Percentiles rank a stretch among this genome's conserved stretches.
These are phyloP conservation scores for Diploscapter pachys DNA, from an alignment of 1,140 invertebrate genomes.

Conservation along the genomic window DNA sequence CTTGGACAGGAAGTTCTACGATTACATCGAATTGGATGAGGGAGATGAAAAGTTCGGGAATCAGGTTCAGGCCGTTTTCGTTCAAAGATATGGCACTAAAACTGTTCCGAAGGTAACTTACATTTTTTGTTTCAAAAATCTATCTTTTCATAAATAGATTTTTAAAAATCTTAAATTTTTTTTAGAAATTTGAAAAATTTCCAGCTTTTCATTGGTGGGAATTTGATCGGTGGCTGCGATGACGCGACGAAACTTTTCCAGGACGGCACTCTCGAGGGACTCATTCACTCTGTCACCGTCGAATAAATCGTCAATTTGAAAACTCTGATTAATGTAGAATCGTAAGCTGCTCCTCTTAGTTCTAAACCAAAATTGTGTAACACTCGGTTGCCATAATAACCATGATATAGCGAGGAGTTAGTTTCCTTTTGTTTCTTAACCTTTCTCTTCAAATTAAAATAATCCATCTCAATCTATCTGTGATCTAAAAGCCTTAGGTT, in stretches of 20 bases:
- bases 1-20: background rate
- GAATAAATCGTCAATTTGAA: background rate
- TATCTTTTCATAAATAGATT: background rate
- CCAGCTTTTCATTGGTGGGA: slow-evolving; percentile 20
- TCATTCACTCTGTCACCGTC: background rate
- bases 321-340: no score
- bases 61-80: background rate
- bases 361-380: no score
- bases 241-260: slow-evolving; percentile 13
- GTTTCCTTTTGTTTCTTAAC: no score
- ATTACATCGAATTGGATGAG: slow-evolving; percentile 19
- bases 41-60: slow-evolving; percentile 10
- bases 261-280: slow-evolving; percentile 2
- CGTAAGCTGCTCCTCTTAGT: no score
- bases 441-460: no score
- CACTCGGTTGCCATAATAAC: no score
- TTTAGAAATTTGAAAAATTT: background rate
- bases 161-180: no score
- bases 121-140: background rate
- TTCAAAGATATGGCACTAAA: background rate
- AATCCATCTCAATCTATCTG: no score
- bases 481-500: no score
- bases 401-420: no score
- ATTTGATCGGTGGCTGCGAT: slow-evolving; percentile 22
- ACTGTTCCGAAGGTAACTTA: slow-evolving; percentile 10